Percentiles rank a stretch among this genome's conserved stretches.
phyloP scores from a whole-genome alignment of 2,113 vertebrate genomes.

The Alectura lathami region DNA sequence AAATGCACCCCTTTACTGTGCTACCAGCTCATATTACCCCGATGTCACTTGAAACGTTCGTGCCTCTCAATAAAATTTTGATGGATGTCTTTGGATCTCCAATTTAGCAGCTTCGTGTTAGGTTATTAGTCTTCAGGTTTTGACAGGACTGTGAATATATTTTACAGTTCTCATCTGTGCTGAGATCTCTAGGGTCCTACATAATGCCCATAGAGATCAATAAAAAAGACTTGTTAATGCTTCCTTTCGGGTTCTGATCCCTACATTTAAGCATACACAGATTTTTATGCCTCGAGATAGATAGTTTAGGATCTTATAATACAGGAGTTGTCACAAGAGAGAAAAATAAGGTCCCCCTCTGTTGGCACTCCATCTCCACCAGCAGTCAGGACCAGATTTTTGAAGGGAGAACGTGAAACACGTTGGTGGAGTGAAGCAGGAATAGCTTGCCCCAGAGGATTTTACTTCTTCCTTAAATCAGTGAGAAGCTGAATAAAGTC shows the following conservation, averaged over 20 bases:
- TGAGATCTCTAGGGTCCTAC: background rate
- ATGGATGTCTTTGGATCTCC: background rate
- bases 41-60: background rate
- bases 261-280: background rate
- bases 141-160: constrained; percentile 1
- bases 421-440: background rate
- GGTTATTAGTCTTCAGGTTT: background rate
- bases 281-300: background rate
- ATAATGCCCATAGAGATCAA: background rate
- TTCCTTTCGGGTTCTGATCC: background rate
- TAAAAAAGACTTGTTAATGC: background rate
- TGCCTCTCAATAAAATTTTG: background rate
- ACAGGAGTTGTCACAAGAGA: background rate
- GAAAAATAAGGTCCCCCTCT: background rate
- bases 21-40: background rate
- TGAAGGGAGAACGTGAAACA: background rate
- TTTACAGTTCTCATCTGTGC: background rate
- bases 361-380: background rate
- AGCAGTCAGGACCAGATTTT: background rate
- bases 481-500: background rate
- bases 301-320: background rate
- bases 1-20: background rate
- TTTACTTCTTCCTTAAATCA: background rate
- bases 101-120: background rate
- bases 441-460: background rate